Evolutionary conservation across 2,113 vertebrate species (phyloP).

Genomic region (Hemibagrus wyckioides): DNA sequence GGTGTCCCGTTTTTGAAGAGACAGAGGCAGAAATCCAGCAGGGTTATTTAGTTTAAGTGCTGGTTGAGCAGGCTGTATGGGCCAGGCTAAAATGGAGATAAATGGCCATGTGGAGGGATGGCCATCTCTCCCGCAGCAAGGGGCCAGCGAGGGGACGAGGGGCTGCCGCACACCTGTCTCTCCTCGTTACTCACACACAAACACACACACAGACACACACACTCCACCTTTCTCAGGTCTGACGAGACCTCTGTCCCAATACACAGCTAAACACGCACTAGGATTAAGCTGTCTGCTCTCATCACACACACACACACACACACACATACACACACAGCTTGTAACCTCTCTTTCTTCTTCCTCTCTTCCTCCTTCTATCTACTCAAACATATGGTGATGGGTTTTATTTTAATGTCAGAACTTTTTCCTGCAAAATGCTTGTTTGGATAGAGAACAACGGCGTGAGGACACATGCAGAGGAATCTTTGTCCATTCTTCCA

Average conservation of each 20-base stretch:
- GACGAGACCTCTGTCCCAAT: conserved; percentile 46
- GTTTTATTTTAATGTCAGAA: neutral
- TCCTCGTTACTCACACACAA: conserved; percentile 38
- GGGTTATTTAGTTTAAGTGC: conserved; percentile 60
- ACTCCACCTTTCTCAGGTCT: conserved; percentile 39
- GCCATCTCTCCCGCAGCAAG: conserved; percentile 49
- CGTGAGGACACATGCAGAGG: neutral
- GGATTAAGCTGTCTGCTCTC: conserved; percentile 40
- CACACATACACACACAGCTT: conserved; percentile 16
- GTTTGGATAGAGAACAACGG: neutral
- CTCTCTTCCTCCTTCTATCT: neutral
- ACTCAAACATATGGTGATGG: neutral
- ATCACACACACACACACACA: conserved; percentile 15
- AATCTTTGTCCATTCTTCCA: neutral
- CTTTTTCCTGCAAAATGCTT: neutral
- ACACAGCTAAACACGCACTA: conserved; percentile 46
- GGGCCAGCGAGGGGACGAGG: conserved; percentile 43
- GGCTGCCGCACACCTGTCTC: conserved; percentile 55
- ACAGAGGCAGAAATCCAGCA: conserved; percentile 49
- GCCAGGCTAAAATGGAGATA: conserved; percentile 58
- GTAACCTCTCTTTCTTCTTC: neutral
- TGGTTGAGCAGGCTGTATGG: conserved; percentile 48
- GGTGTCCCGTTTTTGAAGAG: conserved; percentile 38
- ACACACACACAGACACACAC: conserved; percentile 22
- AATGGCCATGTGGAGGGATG: conserved; percentile 52